Percentiles rank a stretch among this genome's conserved stretches.
Evolutionary conservation across 2,797 vertebrate genomes (phyloP).

Genomic region (Xiphorhynchus erythropygius): DNA sequence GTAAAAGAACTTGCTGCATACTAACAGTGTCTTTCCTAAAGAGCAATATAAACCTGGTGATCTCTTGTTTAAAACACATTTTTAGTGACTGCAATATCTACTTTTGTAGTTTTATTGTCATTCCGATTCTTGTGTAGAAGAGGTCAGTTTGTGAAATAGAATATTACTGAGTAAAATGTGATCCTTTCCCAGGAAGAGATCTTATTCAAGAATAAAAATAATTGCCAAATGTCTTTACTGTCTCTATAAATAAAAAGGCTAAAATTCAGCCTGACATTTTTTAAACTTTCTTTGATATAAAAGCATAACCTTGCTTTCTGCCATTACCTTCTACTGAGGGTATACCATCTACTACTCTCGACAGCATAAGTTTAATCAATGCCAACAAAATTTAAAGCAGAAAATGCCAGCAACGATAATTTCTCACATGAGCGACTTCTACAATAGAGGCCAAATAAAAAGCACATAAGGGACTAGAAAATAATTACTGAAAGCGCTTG

Average conservation of each 20-base stretch:
- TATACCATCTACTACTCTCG: not conserved
- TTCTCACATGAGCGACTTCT: not conserved
- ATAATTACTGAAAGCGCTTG: not conserved
- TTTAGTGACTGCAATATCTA: not conserved
- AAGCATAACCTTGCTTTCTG: not conserved
- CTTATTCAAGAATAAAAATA: not conserved
- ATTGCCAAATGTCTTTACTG: not conserved
- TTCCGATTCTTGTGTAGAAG: not conserved
- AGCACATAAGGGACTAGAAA: not conserved
- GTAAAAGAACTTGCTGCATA: not conserved
- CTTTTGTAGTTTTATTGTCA: not conserved
- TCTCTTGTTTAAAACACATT: not conserved
- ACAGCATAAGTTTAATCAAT: not conserved
- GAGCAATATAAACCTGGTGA: not conserved
- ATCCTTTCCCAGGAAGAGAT: not conserved
- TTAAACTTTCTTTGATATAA: not conserved
- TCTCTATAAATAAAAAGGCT: not conserved
- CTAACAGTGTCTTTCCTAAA: not conserved
- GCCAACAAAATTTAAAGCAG: not conserved
- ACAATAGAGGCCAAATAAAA: not conserved
- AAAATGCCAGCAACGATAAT: not conserved
- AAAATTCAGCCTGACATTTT: not conserved
- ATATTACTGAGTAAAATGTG: not conserved
- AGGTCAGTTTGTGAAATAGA: not conserved
- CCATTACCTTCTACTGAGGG: not conserved